These are phyloP conservation scores for Maniola hyperantus DNA, from an alignment of 2,888 invertebrate genomes.

Conservation along the genomic window DNA sequence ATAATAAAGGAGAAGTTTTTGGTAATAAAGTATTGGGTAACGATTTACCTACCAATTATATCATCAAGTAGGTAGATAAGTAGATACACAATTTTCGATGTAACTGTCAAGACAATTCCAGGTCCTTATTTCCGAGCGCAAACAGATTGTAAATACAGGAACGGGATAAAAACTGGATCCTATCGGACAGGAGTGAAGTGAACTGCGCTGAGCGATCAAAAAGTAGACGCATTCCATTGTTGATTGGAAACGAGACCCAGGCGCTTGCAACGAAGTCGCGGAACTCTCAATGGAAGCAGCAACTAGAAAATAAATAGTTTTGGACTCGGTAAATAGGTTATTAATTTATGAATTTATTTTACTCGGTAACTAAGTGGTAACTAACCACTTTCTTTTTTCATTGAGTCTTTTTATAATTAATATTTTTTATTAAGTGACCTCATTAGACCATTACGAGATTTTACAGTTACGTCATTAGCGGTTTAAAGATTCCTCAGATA, in stretches of 20 bases:
- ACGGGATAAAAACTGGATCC: slow-evolving; percentile 45
- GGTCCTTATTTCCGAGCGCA: slow-evolving; percentile 59
- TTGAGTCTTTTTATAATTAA: too few species aligned
- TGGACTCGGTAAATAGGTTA: slow-evolving; percentile 55
- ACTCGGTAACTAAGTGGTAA: too few species aligned
- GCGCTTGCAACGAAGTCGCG: slow-evolving; percentile 70
- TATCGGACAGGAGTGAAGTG: slow-evolving; percentile 30
- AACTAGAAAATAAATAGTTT: slow-evolving; percentile 46
- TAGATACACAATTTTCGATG: slow-evolving; percentile 28
- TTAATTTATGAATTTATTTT: neutral
- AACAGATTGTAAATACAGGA: slow-evolving; percentile 44
- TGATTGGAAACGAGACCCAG: slow-evolving; percentile 76
- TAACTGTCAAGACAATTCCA: slow-evolving; percentile 57
- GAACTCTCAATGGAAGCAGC: slow-evolving; percentile 49
- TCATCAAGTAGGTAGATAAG: too few species aligned
- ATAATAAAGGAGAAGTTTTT: too few species aligned
- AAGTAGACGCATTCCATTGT: slow-evolving; percentile 76
- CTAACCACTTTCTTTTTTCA: too few species aligned
- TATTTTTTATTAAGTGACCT: too few species aligned
- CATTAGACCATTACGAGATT: too few species aligned
- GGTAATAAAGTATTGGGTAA: too few species aligned
- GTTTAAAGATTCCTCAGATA: too few species aligned
- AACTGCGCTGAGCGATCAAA: slow-evolving; percentile 60
- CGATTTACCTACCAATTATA: too few species aligned
- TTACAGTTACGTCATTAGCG: too few species aligned